Percentiles rank a stretch among this genome's conserved stretches.
These are phyloP conservation scores for Oxyruncus cristatus DNA, from an alignment of 2,113 vertebrate genomes.

Conservation along the genomic window DNA sequence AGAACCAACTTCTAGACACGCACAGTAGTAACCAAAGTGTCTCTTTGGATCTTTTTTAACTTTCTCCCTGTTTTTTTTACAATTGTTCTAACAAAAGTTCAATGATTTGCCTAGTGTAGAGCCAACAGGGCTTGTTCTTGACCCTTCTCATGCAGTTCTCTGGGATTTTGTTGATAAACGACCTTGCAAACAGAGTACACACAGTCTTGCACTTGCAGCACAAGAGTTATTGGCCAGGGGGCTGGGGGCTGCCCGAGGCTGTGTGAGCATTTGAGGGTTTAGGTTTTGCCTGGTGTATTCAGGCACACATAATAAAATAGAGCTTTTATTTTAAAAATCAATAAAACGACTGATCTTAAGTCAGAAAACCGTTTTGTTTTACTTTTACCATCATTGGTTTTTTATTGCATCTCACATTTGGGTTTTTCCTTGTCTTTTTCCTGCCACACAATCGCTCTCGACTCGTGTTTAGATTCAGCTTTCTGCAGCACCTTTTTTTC, in stretches of 20 bases:
- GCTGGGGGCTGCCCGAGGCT: constrained; percentile 6
- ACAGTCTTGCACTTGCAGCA: not conserved
- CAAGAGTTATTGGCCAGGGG: constrained; percentile 60
- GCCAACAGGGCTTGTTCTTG: not conserved
- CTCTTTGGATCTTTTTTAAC: constrained; percentile 4
- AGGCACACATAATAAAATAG: constrained; percentile 59
- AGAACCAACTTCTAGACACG: not conserved
- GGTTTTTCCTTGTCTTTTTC: not conserved
- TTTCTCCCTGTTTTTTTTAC: not conserved
- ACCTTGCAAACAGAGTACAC: not conserved
- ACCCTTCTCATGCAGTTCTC: not conserved
- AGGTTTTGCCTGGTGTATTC: constrained; percentile 57
- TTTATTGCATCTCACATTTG: constrained; percentile 43
- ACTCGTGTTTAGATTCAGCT: not conserved
- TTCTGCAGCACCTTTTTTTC: not conserved
- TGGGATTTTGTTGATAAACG: constrained; percentile 7
- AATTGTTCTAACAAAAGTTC: not conserved
- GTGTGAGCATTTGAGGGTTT: not conserved
- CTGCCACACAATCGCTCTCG: not conserved
- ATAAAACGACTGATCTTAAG: constrained; percentile 66
- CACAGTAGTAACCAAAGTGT: not conserved
- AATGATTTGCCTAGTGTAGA: not conserved
- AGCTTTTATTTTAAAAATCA: constrained; percentile 68
- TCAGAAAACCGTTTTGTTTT: constrained; percentile 46
- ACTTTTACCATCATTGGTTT: constrained; percentile 8